These are phyloP conservation scores for Dasysyrphus tricinctus DNA, from an alignment of 2,888 invertebrate genomes.

Conservation along the genomic window DNA sequence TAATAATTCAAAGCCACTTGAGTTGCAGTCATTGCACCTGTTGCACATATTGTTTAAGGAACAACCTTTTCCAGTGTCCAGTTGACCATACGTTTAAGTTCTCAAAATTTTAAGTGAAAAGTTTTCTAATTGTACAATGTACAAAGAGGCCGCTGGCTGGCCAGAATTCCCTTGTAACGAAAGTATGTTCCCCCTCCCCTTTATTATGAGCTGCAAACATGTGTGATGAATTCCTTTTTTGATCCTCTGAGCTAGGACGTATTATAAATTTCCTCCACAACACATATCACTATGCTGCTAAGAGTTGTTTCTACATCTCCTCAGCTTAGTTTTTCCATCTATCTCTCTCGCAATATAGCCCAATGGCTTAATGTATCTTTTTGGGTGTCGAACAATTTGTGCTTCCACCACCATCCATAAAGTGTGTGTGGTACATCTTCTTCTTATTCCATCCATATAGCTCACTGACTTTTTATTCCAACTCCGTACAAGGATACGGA, in stretches of 20 bases:
- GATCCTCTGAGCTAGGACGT: constrained; percentile 59
- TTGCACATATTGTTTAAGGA: neutral
- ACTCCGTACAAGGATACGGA: constrained; percentile 1
- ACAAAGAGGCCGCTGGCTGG: constrained; percentile 8
- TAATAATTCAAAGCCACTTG: too few species aligned
- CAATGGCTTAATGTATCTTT: constrained; percentile 66
- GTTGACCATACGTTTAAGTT: constrained; percentile 26
- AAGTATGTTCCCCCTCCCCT: neutral
- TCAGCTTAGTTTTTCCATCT: constrained; percentile 19
- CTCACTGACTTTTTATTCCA: constrained; percentile 50
- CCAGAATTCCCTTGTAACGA: constrained; percentile 35
- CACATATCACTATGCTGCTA: constrained; percentile 30
- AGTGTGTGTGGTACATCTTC: constrained; percentile 41
- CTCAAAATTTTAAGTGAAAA: constrained; percentile 22
- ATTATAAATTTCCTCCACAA: constrained; percentile 69
- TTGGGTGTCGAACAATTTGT: constrained; percentile 69
- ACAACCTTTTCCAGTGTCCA: neutral
- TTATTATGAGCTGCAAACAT: neutral
- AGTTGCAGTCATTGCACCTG: neutral
- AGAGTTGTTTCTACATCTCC: constrained; percentile 49
- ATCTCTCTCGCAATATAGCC: constrained; percentile 36
- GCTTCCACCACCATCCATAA: constrained; percentile 53
- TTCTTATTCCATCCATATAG: neutral
- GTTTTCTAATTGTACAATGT: constrained; percentile 41
- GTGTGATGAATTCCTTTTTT: constrained; percentile 70